Evolutionary conservation across 1,140 invertebrate species (phyloP).

Genomic region (Ceratina calcarata): DNA sequence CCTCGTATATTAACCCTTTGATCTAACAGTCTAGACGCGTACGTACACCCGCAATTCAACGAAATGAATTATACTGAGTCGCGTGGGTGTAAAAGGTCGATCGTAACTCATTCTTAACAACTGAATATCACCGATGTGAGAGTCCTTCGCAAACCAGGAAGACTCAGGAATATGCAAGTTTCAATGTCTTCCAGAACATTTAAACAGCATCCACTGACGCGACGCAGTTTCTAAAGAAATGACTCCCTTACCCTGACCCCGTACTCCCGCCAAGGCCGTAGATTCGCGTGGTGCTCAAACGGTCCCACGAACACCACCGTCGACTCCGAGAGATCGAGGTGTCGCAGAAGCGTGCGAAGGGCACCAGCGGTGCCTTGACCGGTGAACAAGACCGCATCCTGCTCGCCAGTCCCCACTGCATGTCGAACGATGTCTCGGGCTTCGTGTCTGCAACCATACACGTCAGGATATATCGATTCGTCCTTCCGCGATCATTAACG

Average conservation of each 20-base stretch:
- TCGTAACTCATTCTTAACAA: background rate
- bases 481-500: constrained; percentile 29
- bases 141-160: background rate
- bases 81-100: background rate
- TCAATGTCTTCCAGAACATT: background rate
- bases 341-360: constrained; percentile 85
- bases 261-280: constrained; percentile 91
- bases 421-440: constrained; percentile 90
- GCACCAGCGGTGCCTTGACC: constrained; percentile 88
- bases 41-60: background rate
- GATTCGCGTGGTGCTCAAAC: constrained; percentile 91
- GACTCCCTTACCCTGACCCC: constrained; percentile 85
- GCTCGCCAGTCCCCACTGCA: constrained; percentile 89
- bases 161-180: background rate
- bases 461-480: constrained; percentile 31
- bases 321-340: constrained; percentile 81
- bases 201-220: too few species aligned
- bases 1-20: background rate
- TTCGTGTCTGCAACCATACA: constrained; percentile 85
- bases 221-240: too few species aligned
- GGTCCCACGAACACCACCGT: constrained; percentile 91
- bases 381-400: constrained; percentile 91
- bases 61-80: background rate
- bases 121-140: background rate
- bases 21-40: background rate